These are phyloP conservation scores for Hypomesus transpacificus DNA, from an alignment of 2,113 vertebrate species.

Conservation along the genomic window DNA sequence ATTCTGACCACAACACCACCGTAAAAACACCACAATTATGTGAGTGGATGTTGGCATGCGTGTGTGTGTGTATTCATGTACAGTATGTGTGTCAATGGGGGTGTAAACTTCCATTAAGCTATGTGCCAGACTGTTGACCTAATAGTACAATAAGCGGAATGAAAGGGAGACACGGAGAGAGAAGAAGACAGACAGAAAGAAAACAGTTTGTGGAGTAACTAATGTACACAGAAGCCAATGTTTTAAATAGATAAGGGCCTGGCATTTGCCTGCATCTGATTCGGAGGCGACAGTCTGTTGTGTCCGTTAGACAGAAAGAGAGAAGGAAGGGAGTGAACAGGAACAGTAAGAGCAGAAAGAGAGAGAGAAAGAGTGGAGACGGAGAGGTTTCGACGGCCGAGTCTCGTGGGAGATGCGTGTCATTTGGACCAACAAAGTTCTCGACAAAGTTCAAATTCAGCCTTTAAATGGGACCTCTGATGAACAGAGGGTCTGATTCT, in stretches of 20 bases:
- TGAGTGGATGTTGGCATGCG: slow-evolving; percentile 9
- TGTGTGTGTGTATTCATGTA: background rate
- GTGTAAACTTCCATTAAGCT: background rate
- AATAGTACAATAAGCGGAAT: background rate
- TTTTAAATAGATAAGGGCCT: slow-evolving; percentile 37
- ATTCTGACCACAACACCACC: slow-evolving; percentile 17
- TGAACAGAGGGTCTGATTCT: no score
- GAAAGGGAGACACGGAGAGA: slow-evolving; percentile 19
- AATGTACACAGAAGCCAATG: slow-evolving; percentile 25
- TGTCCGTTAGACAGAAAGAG: slow-evolving; percentile 2
- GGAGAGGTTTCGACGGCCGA: background rate
- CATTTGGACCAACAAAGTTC: no score
- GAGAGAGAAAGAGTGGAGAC: background rate
- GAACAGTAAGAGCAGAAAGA: no score
- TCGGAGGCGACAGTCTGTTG: background rate
- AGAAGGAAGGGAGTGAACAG: background rate
- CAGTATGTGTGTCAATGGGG: background rate
- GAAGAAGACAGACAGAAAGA: slow-evolving; percentile 3
- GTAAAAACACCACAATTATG: background rate
- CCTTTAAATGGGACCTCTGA: no score
- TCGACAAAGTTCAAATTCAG: no score
- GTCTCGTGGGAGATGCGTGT: no score
- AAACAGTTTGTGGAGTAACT: slow-evolving; percentile 7
- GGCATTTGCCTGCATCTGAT: slow-evolving; percentile 33
- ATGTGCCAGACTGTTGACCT: background rate